phyloP scores from a whole-genome alignment of 2,888 invertebrate genomes.

The Andricus quercusramuli region DNA sequence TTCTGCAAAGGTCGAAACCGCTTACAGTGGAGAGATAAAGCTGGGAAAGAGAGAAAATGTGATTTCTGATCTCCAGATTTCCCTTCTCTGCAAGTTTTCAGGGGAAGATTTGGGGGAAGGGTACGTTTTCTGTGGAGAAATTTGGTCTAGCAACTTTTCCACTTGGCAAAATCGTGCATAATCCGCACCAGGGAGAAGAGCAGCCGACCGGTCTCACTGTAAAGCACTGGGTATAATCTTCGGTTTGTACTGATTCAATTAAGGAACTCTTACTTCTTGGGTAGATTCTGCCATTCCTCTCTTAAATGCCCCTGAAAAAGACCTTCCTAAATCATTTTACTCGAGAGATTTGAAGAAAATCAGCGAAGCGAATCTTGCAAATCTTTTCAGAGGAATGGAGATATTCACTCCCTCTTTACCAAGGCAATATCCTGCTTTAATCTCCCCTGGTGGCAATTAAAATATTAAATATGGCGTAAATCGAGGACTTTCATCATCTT shows the following conservation, averaged over 20 bases:
- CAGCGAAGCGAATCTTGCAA: neutral
- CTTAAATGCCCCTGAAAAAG: neutral
- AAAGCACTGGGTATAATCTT: conserved; percentile 42
- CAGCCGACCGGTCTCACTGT: conserved; percentile 25
- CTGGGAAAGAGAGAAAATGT: conserved; percentile 9
- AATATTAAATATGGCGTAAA: neutral
- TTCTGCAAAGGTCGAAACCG: neutral
- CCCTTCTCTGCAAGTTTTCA: neutral
- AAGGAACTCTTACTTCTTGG: conserved; percentile 42
- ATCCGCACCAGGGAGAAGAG: conserved; percentile 48
- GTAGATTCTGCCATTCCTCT: conserved; percentile 15
- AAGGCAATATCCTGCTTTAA: conserved; percentile 1
- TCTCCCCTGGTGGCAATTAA: neutral
- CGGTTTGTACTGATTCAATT: conserved; percentile 56
- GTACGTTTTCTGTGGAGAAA: conserved; percentile 39
- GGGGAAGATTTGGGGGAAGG: neutral
- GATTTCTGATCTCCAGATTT: conserved; percentile 40
- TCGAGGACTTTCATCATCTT: neutral
- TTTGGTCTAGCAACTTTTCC: conserved; percentile 55
- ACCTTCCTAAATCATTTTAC: neutral
- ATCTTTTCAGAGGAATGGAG: conserved; percentile 19
- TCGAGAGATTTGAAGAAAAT: conserved; percentile 17
- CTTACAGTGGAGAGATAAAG: neutral
- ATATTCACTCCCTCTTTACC: neutral
- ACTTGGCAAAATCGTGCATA: conserved; percentile 58